A percentile compares a stretch with the other conserved stretches of the same genome.
Conservation (phyloP, 2,797 vertebrate genomes). For the Poecilia picta region DNA sequence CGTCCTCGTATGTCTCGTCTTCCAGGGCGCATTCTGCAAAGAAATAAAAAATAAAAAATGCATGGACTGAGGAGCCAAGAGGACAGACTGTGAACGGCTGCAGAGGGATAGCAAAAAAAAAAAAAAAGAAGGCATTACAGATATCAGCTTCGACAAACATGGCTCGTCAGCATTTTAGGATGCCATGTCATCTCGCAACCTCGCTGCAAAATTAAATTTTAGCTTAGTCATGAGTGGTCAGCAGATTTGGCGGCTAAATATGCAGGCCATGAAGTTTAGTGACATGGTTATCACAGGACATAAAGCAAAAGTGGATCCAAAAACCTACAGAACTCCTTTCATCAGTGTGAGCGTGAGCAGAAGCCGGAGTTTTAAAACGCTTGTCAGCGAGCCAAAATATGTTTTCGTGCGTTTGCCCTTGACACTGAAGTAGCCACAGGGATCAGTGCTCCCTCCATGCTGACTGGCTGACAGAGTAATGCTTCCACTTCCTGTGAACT, state of each 20-base stretch:
- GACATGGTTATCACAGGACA: not conserved
- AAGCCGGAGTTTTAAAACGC: not conserved
- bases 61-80: conserved; percentile 11
- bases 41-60: conserved; percentile 6
- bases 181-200: conserved; percentile 3
- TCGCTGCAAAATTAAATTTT: conserved; percentile 14
- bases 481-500: conserved; percentile 55
- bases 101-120: conserved; percentile 15
- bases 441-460: conserved; percentile 23
- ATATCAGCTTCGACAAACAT: conserved; percentile 11
- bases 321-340: not conserved
- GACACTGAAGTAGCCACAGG: conserved; percentile 11
- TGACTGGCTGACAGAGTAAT: conserved; percentile 14
- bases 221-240: conserved; percentile 17
- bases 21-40: conserved; percentile 92
- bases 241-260: not conserved
- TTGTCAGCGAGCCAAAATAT: conserved; percentile 1
- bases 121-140: conserved; percentile 1
- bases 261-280: not conserved
- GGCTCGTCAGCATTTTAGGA: conserved; percentile 32
- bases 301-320: not conserved
- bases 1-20: conserved; percentile 94
- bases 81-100: conserved; percentile 14
- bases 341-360: not conserved
- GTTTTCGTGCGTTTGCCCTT: conserved; percentile 20